Conservation (phyloP, 2,113 vertebrate genomes). For the Centrocercus urophasianus region DNA sequence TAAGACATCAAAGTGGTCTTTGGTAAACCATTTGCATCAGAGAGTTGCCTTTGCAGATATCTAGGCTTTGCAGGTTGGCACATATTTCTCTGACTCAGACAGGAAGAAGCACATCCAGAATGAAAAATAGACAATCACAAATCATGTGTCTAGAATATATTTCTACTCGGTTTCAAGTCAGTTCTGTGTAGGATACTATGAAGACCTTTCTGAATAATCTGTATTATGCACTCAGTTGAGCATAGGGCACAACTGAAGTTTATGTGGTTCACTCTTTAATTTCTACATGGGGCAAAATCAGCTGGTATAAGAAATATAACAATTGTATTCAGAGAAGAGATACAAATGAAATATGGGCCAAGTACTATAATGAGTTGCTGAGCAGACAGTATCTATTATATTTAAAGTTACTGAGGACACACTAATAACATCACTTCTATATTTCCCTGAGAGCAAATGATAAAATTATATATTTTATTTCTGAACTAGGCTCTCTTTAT, state of each 20-base stretch:
- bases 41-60: not conserved
- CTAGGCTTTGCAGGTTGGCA: not conserved
- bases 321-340: not conserved
- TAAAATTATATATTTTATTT: not conserved
- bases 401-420: not conserved
- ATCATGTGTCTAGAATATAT: not conserved
- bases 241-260: not conserved
- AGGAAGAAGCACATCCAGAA: not conserved
- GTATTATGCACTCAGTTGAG: not conserved
- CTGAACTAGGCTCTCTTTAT: not conserved
- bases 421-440: not conserved
- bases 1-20: not conserved
- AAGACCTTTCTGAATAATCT: constrained; percentile 2
- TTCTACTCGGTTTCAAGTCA: not conserved
- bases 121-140: not conserved
- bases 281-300: not conserved
- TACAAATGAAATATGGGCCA: not conserved
- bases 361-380: not conserved
- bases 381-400: not conserved
- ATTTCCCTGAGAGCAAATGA: not conserved
- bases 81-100: not conserved
- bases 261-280: not conserved
- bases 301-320: not conserved
- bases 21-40: not conserved
- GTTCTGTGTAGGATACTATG: not conserved